These are phyloP conservation scores for Brachionus calyciflorus DNA, from an alignment of 1,140 invertebrate species.

Conservation along the genomic window DNA sequence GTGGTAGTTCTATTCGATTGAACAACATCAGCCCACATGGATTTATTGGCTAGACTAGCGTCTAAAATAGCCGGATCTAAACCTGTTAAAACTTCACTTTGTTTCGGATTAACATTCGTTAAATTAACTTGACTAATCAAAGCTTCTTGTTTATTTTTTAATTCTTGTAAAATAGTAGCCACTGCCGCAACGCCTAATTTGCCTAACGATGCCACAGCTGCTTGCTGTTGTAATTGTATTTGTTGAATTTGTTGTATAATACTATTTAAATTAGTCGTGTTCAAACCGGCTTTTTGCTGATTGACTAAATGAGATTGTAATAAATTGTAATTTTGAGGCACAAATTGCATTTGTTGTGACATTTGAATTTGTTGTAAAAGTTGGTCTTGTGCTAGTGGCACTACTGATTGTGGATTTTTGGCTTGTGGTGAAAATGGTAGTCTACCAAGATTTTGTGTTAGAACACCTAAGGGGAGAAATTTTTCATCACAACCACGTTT, in stretches of 20 bases:
- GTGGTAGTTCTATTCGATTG: not conserved
- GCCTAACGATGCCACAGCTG: not conserved
- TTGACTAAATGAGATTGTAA: not conserved
- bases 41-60: not conserved
- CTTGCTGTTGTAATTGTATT: constrained; percentile 39
- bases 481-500: constrained; percentile 33
- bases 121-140: not conserved
- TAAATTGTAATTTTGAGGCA: constrained; percentile 35
- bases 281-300: constrained; percentile 18
- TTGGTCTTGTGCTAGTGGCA: not conserved
- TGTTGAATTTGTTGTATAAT: constrained; percentile 40
- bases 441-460: constrained; percentile 3
- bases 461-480: not conserved
- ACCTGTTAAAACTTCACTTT: not conserved
- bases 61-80: constrained; percentile 37
- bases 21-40: not conserved
- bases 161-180: not conserved
- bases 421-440: constrained; percentile 11
- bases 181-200: not conserved
- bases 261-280: not conserved
- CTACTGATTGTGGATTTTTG: not conserved
- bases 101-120: not conserved
- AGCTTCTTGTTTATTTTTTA: constrained; percentile 15
- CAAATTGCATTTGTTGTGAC: constrained; percentile 26
- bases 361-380: not conserved